phyloP scores from a whole-genome alignment of 2,888 invertebrate genomes.

The Auanema sp. region DNA sequence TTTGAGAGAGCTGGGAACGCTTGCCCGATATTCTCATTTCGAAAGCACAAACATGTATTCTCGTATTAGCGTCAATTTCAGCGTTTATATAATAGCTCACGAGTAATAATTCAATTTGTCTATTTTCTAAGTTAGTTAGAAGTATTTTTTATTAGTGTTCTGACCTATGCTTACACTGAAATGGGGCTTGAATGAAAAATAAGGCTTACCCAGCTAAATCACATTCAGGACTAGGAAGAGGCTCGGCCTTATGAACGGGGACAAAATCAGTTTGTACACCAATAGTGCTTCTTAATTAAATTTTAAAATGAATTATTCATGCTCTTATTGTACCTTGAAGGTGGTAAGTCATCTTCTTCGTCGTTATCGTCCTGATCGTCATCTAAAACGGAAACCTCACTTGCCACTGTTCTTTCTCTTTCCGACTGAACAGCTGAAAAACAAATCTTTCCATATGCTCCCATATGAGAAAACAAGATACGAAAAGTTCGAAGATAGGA shows the following conservation, averaged over 20 bases:
- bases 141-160: not conserved
- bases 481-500: no score
- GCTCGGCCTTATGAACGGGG: constrained; percentile 16
- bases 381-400: constrained; percentile 8
- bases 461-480: no score
- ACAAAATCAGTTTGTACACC: constrained; percentile 39
- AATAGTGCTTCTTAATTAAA: constrained; percentile 25
- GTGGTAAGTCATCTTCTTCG: constrained; percentile 7
- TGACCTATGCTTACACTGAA: not conserved
- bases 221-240: constrained; percentile 21
- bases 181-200: not conserved
- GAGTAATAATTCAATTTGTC: not conserved
- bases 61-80: no score
- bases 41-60: no score
- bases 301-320: not conserved
- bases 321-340: not conserved
- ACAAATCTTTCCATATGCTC: not conserved
- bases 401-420: constrained; percentile 29
- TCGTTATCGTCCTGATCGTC: constrained; percentile 32
- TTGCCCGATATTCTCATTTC: no score
- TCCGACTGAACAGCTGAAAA: constrained; percentile 48
- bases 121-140: not conserved
- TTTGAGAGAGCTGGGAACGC: no score
- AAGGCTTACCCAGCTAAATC: constrained; percentile 13
- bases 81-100: no score